Evolutionary conservation across 2,888 invertebrate genomes (phyloP).

Genomic region (Saturnia pavonia): DNA sequence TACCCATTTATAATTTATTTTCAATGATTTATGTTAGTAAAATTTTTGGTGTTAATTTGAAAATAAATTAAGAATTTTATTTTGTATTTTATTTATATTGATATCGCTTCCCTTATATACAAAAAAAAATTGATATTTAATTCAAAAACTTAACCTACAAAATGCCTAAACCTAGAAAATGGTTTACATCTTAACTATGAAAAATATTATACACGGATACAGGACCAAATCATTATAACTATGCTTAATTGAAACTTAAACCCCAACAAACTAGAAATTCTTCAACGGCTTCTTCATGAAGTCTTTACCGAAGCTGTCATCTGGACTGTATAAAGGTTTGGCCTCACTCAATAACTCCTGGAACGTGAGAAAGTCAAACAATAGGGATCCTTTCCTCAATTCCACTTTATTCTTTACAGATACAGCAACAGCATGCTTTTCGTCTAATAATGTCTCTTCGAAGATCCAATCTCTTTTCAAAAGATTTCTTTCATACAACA

Average conservation of each 20-base stretch:
- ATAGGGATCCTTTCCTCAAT: constrained; percentile 33
- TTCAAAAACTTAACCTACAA: neutral
- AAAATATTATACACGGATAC: neutral
- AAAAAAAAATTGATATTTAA: neutral
- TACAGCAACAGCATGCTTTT: constrained; percentile 90
- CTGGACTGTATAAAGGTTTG: constrained; percentile 65
- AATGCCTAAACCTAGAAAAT: neutral
- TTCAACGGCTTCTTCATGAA: constrained; percentile 82
- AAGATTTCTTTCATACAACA: constrained; percentile 83
- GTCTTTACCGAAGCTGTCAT: constrained; percentile 77
- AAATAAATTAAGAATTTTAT: constrained; percentile 6
- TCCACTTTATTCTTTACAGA: constrained; percentile 74
- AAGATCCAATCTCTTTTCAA: constrained; percentile 86
- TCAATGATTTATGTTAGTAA: constrained; percentile 11
- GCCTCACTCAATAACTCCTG: constrained; percentile 82
- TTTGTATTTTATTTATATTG: constrained; percentile 12
- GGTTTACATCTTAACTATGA: neutral
- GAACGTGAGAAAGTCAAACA: constrained; percentile 82
- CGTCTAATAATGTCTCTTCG: constrained; percentile 90
- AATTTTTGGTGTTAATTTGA: constrained; percentile 12
- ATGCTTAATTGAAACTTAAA: constrained; percentile 12
- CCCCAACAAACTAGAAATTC: constrained; percentile 30
- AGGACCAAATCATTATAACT: neutral
- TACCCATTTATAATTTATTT: constrained; percentile 16
- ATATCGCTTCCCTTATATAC: neutral